Base-by-base conservation (phyloP, 2,113 vertebrate species). In the Trinectes maculatus region DNA sequence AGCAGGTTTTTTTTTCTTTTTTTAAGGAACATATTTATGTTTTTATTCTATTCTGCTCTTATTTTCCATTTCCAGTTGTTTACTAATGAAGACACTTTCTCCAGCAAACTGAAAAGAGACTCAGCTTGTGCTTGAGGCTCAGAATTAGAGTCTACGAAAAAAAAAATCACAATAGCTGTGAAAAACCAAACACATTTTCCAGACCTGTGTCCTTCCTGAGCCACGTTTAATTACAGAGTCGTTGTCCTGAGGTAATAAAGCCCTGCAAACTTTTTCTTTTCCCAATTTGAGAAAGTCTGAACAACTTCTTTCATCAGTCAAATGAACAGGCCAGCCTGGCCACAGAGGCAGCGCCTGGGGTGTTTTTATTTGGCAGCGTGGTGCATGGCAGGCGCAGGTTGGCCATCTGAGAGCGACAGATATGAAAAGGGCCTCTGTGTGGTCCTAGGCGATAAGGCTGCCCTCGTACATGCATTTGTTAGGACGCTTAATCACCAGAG, bases 361-460 rank as follows among this genome's bases (percentile, higher is more conserved):
- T 79, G 68, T 74, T 86, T 79, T 83, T 79, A 85, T 83, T 89
- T 90, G 87, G 87, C 82, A 77, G 71, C 21, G 19, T 1, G 22
- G 74, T 15, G 65, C 55, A 54, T 39, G 73, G 77, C 75, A 40
- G 84, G 83, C 81, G 25, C 76, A 81, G 78, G 82, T 85, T 59
- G 74, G 80, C 85, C 79, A 79, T 89, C 87, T 92, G 90, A 89
- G 85, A 85, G 71, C 46, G 31, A 39, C 85, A 87, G 91, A 92
- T 91, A 91, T 78, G 82, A 64, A 58, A 56, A 76, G 73, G 85
- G 77, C 75, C 72, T 84, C 72, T 76, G 85, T 81, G 83, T 89
- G 89, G 84, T 77, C 71, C 59, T 67, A 74, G 82, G 85, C 85
- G 91, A 92, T 92, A 92, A 91, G 86, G 70, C 74, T 71, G 87